Conservation (phyloP, 2,113 vertebrate species). For the Gasterosteus aculeatus region DNA sequence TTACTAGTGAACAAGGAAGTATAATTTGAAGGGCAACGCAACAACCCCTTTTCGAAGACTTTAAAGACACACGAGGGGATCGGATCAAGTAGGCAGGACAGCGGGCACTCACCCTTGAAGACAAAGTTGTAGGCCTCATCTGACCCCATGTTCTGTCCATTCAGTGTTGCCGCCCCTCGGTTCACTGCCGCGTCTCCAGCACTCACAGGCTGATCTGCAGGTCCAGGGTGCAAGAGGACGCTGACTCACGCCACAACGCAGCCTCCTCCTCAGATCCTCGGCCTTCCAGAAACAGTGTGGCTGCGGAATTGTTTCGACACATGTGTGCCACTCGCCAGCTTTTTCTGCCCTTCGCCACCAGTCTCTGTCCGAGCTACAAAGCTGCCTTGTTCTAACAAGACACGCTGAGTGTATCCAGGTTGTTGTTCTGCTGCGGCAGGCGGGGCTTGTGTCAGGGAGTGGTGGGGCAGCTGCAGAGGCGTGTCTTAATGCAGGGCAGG, state of each 20-base stretch:
- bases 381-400: constrained; percentile 71
- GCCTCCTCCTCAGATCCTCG: constrained; percentile 21
- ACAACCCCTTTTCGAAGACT: not conserved
- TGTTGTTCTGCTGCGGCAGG: constrained; percentile 49
- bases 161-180: constrained; percentile 38
- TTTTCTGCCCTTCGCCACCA: constrained; percentile 38
- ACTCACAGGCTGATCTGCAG: constrained; percentile 29
- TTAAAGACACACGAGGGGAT: not conserved
- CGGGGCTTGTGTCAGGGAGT: constrained; percentile 50
- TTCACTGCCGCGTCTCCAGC: constrained; percentile 27
- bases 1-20: constrained; percentile 59
- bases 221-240: constrained; percentile 47
- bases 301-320: constrained; percentile 12
- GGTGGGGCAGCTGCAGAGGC: constrained; percentile 29
- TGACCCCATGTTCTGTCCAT: constrained; percentile 82
- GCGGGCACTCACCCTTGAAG: constrained; percentile 89
- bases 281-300: constrained; percentile 9
- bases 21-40: constrained; percentile 2
- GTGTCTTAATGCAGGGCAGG: constrained; percentile 61
- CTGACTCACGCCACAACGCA: constrained; percentile 27
- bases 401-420: constrained; percentile 53
- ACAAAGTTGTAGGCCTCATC: constrained; percentile 94
- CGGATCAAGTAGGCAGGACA: not conserved
- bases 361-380: constrained; percentile 24
- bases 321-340: constrained; percentile 25